Conservation (phyloP, 2,888 invertebrate species). For the Sesamia inferens region DNA sequence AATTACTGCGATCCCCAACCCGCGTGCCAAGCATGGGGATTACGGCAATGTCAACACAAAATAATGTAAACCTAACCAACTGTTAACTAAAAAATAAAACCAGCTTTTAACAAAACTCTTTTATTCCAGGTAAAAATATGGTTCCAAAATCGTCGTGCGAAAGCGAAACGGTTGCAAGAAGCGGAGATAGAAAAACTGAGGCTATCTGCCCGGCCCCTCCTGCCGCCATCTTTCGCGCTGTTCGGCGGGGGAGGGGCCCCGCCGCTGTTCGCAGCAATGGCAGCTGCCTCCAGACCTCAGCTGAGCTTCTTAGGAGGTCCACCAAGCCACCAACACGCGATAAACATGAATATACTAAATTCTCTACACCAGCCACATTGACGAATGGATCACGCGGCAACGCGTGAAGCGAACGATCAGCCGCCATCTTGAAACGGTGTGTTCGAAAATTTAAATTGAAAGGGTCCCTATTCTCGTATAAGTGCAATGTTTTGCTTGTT, state of each 20-base stretch:
- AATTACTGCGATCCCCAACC: no score
- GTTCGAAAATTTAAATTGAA: conserved; percentile 61
- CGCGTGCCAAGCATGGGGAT: no score
- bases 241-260: conserved; percentile 92
- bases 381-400: conserved; percentile 82
- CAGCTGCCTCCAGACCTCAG: conserved; percentile 91
- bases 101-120: conserved; percentile 2
- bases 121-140: conserved; percentile 95
- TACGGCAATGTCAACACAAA: no score
- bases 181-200: conserved; percentile 98
- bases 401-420: conserved; percentile 74
- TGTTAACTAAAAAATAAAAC: background rate
- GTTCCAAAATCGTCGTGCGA: conserved; percentile 98
- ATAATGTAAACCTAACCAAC: background rate
- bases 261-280: conserved; percentile 92
- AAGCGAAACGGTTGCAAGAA: conserved; percentile 98
- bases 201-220: conserved; percentile 94
- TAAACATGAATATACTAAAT: conserved; percentile 89
- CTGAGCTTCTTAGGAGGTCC: conserved; percentile 90
- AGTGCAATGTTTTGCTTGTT: conserved; percentile 47
- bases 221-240: conserved; percentile 93
- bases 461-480: conserved; percentile 55
- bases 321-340: conserved; percentile 89
- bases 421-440: conserved; percentile 77
- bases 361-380: conserved; percentile 89